Base-by-base conservation (phyloP, 2,888 invertebrate species). In the Campopleginae sp. region DNA sequence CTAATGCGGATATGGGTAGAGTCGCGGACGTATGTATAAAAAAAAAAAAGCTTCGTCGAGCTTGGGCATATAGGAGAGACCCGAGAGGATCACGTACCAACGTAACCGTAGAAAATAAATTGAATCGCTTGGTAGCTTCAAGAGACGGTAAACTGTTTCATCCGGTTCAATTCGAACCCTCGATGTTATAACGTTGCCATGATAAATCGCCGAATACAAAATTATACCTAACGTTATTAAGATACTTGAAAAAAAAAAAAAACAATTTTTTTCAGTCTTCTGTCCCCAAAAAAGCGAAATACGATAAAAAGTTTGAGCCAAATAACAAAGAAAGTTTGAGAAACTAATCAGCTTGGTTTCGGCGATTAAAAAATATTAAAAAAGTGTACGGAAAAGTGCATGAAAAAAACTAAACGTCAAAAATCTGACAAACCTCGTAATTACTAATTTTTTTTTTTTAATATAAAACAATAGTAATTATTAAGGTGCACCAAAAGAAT, bases 91-190 rank as follows among this genome's bases (percentile, higher is more conserved):
- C 75, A 70, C 79, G 82, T 71, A 75, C 42, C 75, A 82, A 65
- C 74, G 77, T 84, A 78, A 89, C 89, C 87, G 89, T 87, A 89
- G 89, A 91, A 90, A 90, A 89, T 91, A 91, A 92, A 92, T 92
- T 92, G 90, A 92, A 92, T 91, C 90, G 92, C 92, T 90, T 92
- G 90, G 90, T 89, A 89, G 90, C 90, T 90, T 92, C 90, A 91
- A 91, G 92, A 90, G 89, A 89, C 87, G 86, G 88, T 91, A 91
- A 92, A 92, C 90, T 92, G 92, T 92, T 91, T 89, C 91, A 89
- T 92, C 92, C 92, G 92, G 92, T 91, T 92, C 91, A 92, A 92
- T 92, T 92, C 89, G 88, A 90, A 91, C 90, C 91, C 91, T 88
- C 88, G 86, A 78, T 83, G 82, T 70, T 80, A 70, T 31, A 78